Evolutionary conservation across 2,888 invertebrate species (phyloP).

Genomic region (Liposcelis brunnea): DNA sequence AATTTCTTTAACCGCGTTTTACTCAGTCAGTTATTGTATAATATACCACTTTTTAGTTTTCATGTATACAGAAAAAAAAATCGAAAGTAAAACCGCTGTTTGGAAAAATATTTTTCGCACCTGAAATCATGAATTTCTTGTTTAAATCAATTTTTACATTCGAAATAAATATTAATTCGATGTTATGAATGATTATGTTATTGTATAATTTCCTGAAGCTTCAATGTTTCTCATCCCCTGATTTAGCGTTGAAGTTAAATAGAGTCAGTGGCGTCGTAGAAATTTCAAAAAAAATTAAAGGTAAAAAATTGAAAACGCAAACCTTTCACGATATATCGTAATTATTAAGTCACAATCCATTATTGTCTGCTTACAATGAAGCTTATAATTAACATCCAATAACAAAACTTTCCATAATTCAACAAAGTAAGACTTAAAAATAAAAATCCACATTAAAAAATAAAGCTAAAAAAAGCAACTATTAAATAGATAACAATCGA

Average conservation of each 20-base stretch:
- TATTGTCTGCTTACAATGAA: slow-evolving; percentile 15
- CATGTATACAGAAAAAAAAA: too few species aligned
- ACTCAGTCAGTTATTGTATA: too few species aligned
- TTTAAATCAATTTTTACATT: slow-evolving; percentile 6
- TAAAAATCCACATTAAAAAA: neutral
- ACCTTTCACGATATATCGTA: neutral
- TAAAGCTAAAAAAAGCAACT: slow-evolving; percentile 3
- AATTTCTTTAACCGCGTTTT: too few species aligned
- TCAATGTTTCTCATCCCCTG: too few species aligned
- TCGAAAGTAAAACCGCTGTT: neutral
- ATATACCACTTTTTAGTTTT: too few species aligned
- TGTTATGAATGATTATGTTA: slow-evolving; percentile 5
- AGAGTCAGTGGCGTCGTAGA: too few species aligned
- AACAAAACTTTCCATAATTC: neutral
- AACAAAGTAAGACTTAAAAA: neutral
- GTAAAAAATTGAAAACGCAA: too few species aligned
- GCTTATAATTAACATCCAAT: slow-evolving; percentile 16
- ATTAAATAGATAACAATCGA: slow-evolving; percentile 7
- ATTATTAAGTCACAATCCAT: slow-evolving; percentile 2
- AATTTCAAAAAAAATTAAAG: too few species aligned
- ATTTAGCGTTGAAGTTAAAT: too few species aligned
- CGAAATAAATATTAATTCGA: slow-evolving; percentile 1
- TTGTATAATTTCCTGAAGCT: slow-evolving; percentile 1
- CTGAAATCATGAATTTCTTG: slow-evolving; percentile 8
- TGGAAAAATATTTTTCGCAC: slow-evolving; percentile 11